These are phyloP conservation scores for Alsophila aescularia DNA, from an alignment of 2,888 invertebrate genomes.

Conservation along the genomic window DNA sequence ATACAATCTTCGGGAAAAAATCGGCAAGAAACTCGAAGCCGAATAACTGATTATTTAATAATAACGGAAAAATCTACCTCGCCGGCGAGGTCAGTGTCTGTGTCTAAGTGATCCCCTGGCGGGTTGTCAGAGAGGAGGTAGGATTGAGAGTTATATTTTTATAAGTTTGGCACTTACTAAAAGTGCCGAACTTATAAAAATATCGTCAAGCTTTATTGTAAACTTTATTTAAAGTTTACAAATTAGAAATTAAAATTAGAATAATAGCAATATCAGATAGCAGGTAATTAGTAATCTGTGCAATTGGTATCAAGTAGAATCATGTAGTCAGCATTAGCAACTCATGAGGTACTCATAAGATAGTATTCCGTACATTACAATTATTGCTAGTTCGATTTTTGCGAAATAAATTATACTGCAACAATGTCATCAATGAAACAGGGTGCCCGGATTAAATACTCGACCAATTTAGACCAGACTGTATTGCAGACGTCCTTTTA, in stretches of 20 bases:
- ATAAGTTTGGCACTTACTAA: too few species aligned
- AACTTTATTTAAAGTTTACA: background rate
- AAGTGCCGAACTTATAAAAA: too few species aligned
- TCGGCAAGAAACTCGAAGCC: too few species aligned
- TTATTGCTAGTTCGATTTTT: constrained; percentile 5
- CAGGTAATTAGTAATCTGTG: background rate
- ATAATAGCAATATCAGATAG: background rate
- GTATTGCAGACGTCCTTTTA: constrained; percentile 31
- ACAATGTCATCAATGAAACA: constrained; percentile 20
- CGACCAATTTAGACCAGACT: constrained; percentile 36
- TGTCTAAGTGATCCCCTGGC: too few species aligned
- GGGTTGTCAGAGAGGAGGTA: too few species aligned
- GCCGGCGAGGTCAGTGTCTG: too few species aligned
- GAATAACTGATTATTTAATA: too few species aligned
- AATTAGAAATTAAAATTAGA: background rate
- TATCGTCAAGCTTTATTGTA: too few species aligned
- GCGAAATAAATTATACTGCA: constrained; percentile 17
- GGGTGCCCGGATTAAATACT: constrained; percentile 4
- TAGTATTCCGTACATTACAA: constrained; percentile 7
- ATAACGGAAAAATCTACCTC: too few species aligned
- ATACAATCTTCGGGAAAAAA: too few species aligned
- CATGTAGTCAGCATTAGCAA: constrained; percentile 16
- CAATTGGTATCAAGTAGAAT: constrained; percentile 15
- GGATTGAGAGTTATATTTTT: too few species aligned
- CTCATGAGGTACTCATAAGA: constrained; percentile 3